Conservation (phyloP, 2,888 invertebrate species). For the Polyploca ridens region DNA sequence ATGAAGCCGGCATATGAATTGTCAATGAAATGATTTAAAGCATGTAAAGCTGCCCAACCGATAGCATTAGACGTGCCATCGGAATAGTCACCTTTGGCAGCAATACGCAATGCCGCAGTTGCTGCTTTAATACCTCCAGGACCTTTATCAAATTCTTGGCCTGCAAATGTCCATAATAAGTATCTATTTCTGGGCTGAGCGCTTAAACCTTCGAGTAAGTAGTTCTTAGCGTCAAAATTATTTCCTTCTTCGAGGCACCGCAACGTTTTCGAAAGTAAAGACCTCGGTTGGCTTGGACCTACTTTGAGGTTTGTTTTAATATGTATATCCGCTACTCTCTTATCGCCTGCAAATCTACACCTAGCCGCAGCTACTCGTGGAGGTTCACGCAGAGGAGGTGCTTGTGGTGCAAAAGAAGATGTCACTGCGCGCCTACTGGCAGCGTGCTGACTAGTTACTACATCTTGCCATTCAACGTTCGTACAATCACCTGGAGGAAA, state of each 20-base stretch:
- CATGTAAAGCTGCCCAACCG: slow-evolving; percentile 74
- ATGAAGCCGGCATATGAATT: slow-evolving; percentile 63
- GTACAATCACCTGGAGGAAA: slow-evolving; percentile 66
- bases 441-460: slow-evolving; percentile 69
- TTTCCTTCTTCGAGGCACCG: slow-evolving; percentile 63
- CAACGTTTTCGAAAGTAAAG: slow-evolving; percentile 61
- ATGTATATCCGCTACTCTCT: slow-evolving; percentile 54
- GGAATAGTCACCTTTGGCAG: slow-evolving; percentile 66
- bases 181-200: slow-evolving; percentile 62
- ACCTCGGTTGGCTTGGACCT: slow-evolving; percentile 52
- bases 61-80: slow-evolving; percentile 71
- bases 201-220: slow-evolving; percentile 56
- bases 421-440: slow-evolving; percentile 71
- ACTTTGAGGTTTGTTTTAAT: slow-evolving; percentile 51
- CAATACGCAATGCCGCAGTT: slow-evolving; percentile 66
- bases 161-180: slow-evolving; percentile 70
- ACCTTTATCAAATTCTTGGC: slow-evolving; percentile 61
- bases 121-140: slow-evolving; percentile 44
- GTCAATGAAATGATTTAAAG: slow-evolving; percentile 57
- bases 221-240: slow-evolving; percentile 55
- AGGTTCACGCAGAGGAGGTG: slow-evolving; percentile 49
- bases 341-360: slow-evolving; percentile 62
- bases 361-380: slow-evolving; percentile 56
- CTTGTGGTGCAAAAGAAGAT: slow-evolving; percentile 72
- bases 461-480: slow-evolving; percentile 67